Evolutionary conservation across 1,140 invertebrate genomes (phyloP).

Genomic region (Drosophila subpulchrella): DNA sequence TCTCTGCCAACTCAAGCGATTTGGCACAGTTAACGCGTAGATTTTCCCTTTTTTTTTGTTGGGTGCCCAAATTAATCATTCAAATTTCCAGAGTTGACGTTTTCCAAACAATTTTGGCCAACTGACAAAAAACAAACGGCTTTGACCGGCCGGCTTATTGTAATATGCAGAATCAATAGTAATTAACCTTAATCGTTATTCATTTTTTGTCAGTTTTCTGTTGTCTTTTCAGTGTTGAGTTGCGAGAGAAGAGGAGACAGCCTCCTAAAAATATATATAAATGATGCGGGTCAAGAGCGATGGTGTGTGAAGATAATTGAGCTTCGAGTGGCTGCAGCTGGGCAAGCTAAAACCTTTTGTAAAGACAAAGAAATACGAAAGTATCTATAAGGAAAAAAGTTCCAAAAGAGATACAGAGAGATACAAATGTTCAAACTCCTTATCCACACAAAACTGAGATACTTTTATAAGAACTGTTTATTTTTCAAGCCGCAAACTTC

Average conservation of each 20-base stretch:
- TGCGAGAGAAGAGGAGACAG: conserved; percentile 24
- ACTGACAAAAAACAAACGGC: conserved; percentile 51
- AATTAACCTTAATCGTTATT: conserved; percentile 78
- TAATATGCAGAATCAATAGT: conserved; percentile 76
- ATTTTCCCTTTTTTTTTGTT: conserved; percentile 40
- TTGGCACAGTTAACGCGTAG: conserved; percentile 69
- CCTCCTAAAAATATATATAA: conserved; percentile 27
- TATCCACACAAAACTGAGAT: too few relatives aligned
- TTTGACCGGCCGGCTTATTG: conserved; percentile 31
- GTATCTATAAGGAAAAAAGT: not conserved
- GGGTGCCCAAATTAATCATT: conserved; percentile 71
- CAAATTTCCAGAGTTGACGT: conserved; percentile 62
- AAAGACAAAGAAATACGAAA: not conserved
- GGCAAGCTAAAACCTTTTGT: not conserved
- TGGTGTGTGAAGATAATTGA: conserved; percentile 31
- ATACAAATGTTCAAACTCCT: not conserved
- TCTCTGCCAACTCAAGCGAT: conserved; percentile 50
- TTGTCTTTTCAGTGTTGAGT: conserved; percentile 44
- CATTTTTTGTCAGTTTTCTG: conserved; percentile 39
- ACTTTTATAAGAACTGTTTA: too few relatives aligned
- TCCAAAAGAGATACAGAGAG: not conserved
- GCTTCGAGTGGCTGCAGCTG: conserved; percentile 32
- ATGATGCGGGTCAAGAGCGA: conserved; percentile 47
- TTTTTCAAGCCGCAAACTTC: too few relatives aligned
- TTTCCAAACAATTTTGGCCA: conserved; percentile 45